Conservation (phyloP, 2,797 vertebrate species). For the Xenentodon cancila region DNA sequence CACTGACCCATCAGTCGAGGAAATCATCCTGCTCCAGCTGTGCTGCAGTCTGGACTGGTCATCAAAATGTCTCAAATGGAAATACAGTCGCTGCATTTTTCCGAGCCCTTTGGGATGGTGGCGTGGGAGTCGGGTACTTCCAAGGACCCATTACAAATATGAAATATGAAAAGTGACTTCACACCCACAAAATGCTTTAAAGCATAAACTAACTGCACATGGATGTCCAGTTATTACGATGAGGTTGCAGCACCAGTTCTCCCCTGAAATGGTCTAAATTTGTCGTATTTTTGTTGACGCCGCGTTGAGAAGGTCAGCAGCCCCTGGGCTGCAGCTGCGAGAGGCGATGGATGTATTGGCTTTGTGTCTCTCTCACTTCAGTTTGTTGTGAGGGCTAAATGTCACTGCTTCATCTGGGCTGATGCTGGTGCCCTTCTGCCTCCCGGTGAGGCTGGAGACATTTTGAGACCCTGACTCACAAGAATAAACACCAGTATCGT, state of each 20-base stretch:
- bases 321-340: constrained; percentile 37
- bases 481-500: constrained; percentile 28
- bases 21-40: too few relatives aligned
- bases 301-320: constrained; percentile 57
- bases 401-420: constrained; percentile 59
- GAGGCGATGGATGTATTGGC: constrained; percentile 39
- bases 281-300: constrained; percentile 31
- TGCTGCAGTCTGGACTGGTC: too few relatives aligned
- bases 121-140: too few relatives aligned
- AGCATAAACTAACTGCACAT: not conserved
- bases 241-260: too few relatives aligned
- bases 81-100: too few relatives aligned
- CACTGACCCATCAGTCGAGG: too few relatives aligned
- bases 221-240: not conserved
- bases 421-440: constrained; percentile 41
- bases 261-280: not conserved
- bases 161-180: not conserved
- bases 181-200: not conserved
- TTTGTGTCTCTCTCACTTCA: constrained; percentile 49
- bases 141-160: not conserved
- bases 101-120: too few relatives aligned
- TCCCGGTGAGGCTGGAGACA: constrained; percentile 43
- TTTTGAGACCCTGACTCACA: constrained; percentile 49
- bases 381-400: constrained; percentile 63
- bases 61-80: too few relatives aligned